Percentiles rank a stretch among this genome's conserved stretches.
These are phyloP conservation scores for Excalfactoria chinensis DNA, from an alignment of 2,113 vertebrate genomes.

Conservation along the genomic window DNA sequence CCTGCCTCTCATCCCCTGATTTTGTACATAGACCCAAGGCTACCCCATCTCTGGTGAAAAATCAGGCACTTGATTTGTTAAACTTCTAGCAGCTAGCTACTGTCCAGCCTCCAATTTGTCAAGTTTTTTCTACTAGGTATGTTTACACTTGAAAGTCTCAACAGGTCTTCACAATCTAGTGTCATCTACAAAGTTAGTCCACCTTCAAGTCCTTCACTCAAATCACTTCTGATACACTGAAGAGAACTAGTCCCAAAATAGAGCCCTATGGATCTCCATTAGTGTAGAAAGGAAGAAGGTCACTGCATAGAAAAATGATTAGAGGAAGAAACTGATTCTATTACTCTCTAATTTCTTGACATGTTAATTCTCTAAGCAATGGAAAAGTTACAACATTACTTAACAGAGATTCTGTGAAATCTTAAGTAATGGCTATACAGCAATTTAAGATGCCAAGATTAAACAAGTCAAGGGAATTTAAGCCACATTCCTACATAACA, in stretches of 20 bases:
- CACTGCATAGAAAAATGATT: background rate
- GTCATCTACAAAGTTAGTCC: background rate
- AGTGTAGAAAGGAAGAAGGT: background rate
- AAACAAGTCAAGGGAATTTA: background rate
- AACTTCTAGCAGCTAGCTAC: background rate
- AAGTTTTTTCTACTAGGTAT: background rate
- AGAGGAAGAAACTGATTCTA: background rate
- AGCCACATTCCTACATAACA: background rate
- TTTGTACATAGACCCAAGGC: too few species aligned
- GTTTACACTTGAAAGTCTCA: background rate
- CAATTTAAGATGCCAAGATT: background rate
- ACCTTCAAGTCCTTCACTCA: background rate
- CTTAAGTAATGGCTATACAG: background rate
- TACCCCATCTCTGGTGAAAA: too few species aligned
- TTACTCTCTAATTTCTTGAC: background rate
- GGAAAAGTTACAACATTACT: background rate
- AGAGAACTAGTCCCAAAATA: background rate
- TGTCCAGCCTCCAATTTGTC: background rate
- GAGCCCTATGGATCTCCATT: background rate
- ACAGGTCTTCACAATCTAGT: background rate
- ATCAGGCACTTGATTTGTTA: too few species aligned
- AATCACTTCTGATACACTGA: background rate
- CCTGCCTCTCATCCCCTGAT: too few species aligned
- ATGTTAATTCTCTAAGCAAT: background rate
- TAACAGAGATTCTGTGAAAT: background rate